Evolutionary conservation across 2,797 vertebrate species (phyloP), one percentile per base, ranked within the genome.

Genomic region (Amazona ochrocephala): DNA sequence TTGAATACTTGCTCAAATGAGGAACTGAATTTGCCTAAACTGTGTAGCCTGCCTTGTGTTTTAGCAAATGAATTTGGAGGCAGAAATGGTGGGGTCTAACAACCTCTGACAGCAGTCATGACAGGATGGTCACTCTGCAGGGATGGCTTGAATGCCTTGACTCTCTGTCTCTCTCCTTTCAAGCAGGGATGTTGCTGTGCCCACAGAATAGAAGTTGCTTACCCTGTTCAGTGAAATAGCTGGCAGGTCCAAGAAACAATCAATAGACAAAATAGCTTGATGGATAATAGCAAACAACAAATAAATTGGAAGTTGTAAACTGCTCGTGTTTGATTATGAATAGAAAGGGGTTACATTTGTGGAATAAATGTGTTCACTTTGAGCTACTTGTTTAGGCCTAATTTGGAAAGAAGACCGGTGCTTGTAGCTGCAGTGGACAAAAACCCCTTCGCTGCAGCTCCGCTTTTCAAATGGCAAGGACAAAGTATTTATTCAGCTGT

Each of bases 401-500:
- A 94, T 96, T 95, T 95, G 72, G 84, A 85, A 80, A 89, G 90
- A 90, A 87, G 90, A 58, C 90, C 83, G 84, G 60, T 11, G 45
- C 87, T 94, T 90, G 75, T 96, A 93, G 86, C 72, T 94, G 62
- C 71, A 77, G 72, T 44, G 53, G 80, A 95, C 92, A 95, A 93
- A 92, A 95, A 66, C 11, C 13, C 74, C 62, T 93, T 87, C 29
- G 11, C 86, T 85, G 90, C 2, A 1, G 75, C 84, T 95, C 81
- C 74, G 42, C 75, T 90, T 95, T 95, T 95, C 90, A 96, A 89
- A 94, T 54, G 61, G 61, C 81, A 74, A 94, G 75, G 93, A 96
- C 90, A 90, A 95, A 94, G 90, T 96, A 95, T 96, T 97, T 96
- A 95, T 97, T 97, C 96, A 97, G 94, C 95, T 96, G 96, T 96